These are phyloP conservation scores for Eleutherodactylus coqui DNA, from an alignment of 2,797 vertebrate species.

Conservation along the genomic window DNA sequence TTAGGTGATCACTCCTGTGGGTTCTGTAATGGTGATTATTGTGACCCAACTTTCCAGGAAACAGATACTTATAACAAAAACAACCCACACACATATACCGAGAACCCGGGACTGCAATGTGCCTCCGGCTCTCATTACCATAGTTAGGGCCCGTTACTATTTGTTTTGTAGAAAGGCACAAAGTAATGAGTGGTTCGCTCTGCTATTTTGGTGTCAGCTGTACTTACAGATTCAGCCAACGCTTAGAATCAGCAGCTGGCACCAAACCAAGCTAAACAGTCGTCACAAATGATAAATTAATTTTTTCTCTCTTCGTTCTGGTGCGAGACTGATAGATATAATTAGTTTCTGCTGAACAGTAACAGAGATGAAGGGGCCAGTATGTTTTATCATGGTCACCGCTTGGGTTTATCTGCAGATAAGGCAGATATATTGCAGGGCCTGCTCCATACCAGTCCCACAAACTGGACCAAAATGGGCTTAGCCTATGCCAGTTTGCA, in stretches of 20 bases:
- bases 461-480: no score
- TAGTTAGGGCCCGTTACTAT: neutral
- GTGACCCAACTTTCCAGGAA: no score
- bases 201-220: constrained; percentile 31
- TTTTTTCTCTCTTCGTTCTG: neutral
- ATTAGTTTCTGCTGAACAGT: neutral
- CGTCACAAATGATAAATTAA: neutral
- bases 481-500: no score
- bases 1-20: no score
- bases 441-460: no score
- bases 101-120: no score
- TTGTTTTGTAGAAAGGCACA: neutral
- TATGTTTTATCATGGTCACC: neutral
- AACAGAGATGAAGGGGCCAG: neutral
- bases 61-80: no score
- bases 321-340: neutral
- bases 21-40: no score
- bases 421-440: no score
- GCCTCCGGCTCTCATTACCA: neutral
- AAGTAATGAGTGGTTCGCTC: neutral
- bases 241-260: neutral
- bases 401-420: neutral
- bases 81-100: no score
- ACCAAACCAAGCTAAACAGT: neutral
- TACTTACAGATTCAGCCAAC: constrained; percentile 15